phyloP scores from a whole-genome alignment of 1,140 invertebrate species.

The Drosophila ananassae region DNA sequence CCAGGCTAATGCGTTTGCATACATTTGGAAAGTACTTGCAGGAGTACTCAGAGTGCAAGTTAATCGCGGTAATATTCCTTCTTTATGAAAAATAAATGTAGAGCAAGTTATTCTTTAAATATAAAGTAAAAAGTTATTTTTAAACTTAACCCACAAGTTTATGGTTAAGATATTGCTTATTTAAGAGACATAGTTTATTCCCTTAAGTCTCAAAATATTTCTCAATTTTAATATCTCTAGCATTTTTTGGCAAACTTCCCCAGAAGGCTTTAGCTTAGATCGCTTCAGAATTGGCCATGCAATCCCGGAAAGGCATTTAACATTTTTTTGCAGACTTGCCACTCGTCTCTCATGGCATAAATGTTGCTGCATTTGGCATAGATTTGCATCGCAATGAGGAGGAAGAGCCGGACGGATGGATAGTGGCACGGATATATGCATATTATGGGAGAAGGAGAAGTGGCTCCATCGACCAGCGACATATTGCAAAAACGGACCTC shows the following conservation, averaged over 20 bases:
- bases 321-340: slow-evolving; percentile 36
- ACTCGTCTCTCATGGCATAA: slow-evolving; percentile 46
- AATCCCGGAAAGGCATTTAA: slow-evolving; percentile 52
- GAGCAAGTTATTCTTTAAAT: background rate
- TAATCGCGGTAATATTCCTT: slow-evolving; percentile 8
- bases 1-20: slow-evolving; percentile 43
- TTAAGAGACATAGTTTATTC: background rate
- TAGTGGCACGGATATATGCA: background rate
- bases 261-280: background rate
- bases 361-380: slow-evolving; percentile 76
- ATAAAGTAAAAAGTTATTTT: background rate
- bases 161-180: background rate
- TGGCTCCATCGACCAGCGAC: slow-evolving; percentile 69
- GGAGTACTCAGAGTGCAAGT: slow-evolving; percentile 17
- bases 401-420: background rate
- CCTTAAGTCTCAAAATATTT: background rate
- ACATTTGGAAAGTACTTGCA: slow-evolving; percentile 30
- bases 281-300: slow-evolving; percentile 2
- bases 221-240: background rate
- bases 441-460: background rate
- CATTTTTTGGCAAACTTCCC: background rate
- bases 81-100: background rate
- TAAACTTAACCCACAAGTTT: too few relatives aligned
- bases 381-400: slow-evolving; percentile 74
- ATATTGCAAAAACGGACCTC: slow-evolving; percentile 62